Conservation (phyloP, 2,113 vertebrate species). For the Rhinoptilus africanus region DNA sequence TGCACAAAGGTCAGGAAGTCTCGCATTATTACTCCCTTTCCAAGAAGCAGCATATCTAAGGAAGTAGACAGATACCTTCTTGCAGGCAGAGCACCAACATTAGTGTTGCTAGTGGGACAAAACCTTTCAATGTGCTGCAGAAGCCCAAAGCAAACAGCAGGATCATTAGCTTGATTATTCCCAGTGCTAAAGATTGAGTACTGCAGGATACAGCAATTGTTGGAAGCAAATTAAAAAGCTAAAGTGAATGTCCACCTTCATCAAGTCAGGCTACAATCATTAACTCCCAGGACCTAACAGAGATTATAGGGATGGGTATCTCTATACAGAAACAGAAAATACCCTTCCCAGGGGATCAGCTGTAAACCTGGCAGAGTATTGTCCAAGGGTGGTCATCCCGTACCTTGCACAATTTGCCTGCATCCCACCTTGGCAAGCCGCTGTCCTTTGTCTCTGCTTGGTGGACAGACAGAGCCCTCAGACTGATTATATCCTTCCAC, state of each 20-base stretch:
- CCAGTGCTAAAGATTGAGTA: neutral
- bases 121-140: neutral
- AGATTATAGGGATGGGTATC: neutral
- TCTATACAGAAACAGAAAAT: neutral
- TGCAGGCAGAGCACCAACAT: neutral
- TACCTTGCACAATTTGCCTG: fast-evolving
- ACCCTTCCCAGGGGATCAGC: neutral
- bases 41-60: neutral
- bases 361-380: neutral
- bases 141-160: neutral
- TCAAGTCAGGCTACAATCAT: neutral
- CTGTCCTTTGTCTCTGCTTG: neutral
- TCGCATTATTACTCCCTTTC: neutral
- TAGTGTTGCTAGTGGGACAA: neutral
- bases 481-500: neutral
- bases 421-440: neutral
- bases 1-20: neutral
- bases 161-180: neutral
- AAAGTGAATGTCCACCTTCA: neutral
- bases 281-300: neutral
- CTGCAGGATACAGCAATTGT: neutral
- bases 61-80: neutral
- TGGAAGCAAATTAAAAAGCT: neutral
- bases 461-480: neutral
- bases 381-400: neutral